A percentile compares a stretch with the other conserved stretches of the same genome.
phyloP scores from a whole-genome alignment of 2,797 vertebrate genomes.

The Micromesistius poutassou region DNA sequence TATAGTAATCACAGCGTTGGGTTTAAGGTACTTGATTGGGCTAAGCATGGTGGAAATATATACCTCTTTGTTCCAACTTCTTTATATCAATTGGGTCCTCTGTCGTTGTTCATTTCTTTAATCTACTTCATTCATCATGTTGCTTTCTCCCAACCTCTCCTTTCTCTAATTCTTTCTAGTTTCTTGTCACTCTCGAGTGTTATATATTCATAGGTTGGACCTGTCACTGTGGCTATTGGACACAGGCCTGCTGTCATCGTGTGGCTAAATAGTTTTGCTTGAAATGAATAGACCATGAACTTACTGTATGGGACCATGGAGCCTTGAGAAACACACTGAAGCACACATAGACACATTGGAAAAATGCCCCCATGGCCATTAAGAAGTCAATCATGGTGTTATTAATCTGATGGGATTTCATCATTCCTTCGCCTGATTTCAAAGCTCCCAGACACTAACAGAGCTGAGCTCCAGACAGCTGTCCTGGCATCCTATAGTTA shows the following conservation, averaged over 20 bases:
- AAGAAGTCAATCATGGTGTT: constrained; percentile 23
- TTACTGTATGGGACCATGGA: constrained; percentile 52
- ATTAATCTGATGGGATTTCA: constrained; percentile 35
- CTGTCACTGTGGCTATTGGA: constrained; percentile 66
- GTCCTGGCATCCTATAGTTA: constrained; percentile 9
- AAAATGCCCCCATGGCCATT: constrained; percentile 30
- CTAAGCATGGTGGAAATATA: neutral
- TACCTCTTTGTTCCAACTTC: constrained; percentile 9
- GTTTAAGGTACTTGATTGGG: neutral
- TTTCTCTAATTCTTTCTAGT: constrained; percentile 4
- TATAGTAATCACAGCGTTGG: neutral
- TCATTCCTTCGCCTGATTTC: constrained; percentile 29
- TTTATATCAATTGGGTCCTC: constrained; percentile 4
- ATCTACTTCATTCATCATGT: constrained; percentile 52
- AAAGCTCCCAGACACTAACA: constrained; percentile 25
- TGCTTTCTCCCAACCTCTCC: constrained; percentile 39
- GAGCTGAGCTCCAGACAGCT: constrained; percentile 19
- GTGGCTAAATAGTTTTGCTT: constrained; percentile 49
- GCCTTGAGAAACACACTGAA: constrained; percentile 8
- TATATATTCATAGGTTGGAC: constrained; percentile 62
- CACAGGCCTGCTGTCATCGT: constrained; percentile 58
- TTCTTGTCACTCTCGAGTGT: constrained; percentile 20
- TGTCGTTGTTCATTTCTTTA: constrained; percentile 25
- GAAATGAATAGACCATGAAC: constrained; percentile 53
- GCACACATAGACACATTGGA: constrained; percentile 15